Evolutionary conservation across 53 echinoderm and acorn worm genomes (phyloP).

Genomic region (Mesocentrotus franciscanus): DNA sequence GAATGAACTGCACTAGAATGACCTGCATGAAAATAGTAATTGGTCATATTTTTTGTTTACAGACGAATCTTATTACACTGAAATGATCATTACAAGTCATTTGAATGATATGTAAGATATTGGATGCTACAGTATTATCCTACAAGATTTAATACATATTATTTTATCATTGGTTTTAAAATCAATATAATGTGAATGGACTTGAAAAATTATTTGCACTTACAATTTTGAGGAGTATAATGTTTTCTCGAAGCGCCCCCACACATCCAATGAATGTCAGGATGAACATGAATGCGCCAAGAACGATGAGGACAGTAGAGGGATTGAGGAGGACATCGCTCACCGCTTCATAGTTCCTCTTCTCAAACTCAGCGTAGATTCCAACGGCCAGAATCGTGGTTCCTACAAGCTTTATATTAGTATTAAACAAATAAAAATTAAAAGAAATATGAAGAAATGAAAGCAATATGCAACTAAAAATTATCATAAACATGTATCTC

Average conservation of each 20-base stretch:
- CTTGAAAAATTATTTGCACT: slow-evolving; percentile 59
- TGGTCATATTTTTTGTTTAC: too few relatives aligned
- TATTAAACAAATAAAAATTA: not conserved
- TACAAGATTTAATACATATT: not conserved
- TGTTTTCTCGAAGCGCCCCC: slow-evolving; percentile 95
- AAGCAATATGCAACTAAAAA: too few relatives aligned
- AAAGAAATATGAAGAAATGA: too few relatives aligned
- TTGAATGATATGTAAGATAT: too few relatives aligned
- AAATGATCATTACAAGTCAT: too few relatives aligned
- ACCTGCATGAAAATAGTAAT: too few relatives aligned
- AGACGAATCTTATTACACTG: too few relatives aligned
- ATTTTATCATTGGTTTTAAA: not conserved
- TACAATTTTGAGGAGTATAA: slow-evolving; percentile 90
- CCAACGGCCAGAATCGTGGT: slow-evolving; percentile 77
- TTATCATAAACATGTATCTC: too few relatives aligned
- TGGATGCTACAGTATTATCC: too few relatives aligned
- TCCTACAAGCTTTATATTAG: slow-evolving; percentile 87
- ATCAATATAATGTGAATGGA: not conserved
- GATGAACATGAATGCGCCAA: slow-evolving; percentile 93
- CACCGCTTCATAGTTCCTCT: slow-evolving; percentile 87
- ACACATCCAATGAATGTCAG: slow-evolving; percentile 90
- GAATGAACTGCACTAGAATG: too few relatives aligned
- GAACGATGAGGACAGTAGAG: slow-evolving; percentile 81
- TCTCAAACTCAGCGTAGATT: slow-evolving; percentile 94
- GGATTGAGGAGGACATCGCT: slow-evolving; percentile 90